phyloP scores from a whole-genome alignment of 2,888 invertebrate genomes.

The Folsomia candida region DNA sequence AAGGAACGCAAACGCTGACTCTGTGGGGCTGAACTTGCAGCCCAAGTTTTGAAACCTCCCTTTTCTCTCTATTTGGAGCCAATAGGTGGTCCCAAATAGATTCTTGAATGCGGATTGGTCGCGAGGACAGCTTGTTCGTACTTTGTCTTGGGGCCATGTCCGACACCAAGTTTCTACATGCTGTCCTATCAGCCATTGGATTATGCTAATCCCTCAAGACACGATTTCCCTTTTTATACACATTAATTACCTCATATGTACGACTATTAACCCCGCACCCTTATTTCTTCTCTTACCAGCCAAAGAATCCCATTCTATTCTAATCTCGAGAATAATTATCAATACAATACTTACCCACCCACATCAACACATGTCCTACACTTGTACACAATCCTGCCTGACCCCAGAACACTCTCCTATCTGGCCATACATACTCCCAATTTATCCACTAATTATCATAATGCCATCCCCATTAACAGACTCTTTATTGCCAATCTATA shows the following conservation, averaged over 20 bases:
- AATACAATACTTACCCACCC: constrained; percentile 36
- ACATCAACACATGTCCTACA: constrained; percentile 44
- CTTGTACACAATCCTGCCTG: constrained; percentile 20
- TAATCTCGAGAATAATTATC: constrained; percentile 21
- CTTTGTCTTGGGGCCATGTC: constrained; percentile 51
- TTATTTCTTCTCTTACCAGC: constrained; percentile 21
- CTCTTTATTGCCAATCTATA: constrained; percentile 20
- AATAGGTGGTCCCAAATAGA: constrained; percentile 50
- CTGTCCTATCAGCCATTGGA: constrained; percentile 51
- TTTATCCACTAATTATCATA: constrained; percentile 22
- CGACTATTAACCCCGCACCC: constrained; percentile 50
- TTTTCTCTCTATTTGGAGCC: constrained; percentile 51
- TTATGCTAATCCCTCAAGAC: constrained; percentile 51
- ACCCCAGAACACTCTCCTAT: not conserved
- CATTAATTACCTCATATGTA: constrained; percentile 49
- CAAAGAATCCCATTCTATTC: constrained; percentile 14
- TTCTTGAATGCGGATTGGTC: constrained; percentile 47
- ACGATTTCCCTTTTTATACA: constrained; percentile 51
- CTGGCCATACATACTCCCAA: constrained; percentile 14
- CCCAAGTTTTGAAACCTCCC: no score
- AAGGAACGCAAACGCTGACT: constrained; percentile 42
- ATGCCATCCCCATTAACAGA: constrained; percentile 17
- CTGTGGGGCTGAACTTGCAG: no score
- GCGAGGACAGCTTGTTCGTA: constrained; percentile 46
- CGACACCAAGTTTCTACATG: constrained; percentile 37